Conservation (phyloP, 2,888 invertebrate genomes). For the Xanthorhoe spadicearia region DNA sequence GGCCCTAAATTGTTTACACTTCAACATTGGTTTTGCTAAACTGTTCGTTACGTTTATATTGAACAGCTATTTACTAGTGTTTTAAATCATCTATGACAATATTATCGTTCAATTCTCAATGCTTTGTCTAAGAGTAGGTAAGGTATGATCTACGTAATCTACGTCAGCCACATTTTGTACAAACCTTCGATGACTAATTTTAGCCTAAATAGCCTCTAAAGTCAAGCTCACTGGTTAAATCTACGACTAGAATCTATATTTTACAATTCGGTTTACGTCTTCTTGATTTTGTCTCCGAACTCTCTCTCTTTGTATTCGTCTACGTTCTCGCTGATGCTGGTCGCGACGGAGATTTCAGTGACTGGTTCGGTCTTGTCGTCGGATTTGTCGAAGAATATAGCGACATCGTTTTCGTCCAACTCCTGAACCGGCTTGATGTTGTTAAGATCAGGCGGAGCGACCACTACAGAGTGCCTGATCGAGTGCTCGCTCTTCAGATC, state of each 20-base stretch:
- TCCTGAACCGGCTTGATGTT: conserved; percentile 65
- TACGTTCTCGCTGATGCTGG: conserved; percentile 73
- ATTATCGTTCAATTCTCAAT: no score
- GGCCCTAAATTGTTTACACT: neutral
- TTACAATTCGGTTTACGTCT: conserved; percentile 51
- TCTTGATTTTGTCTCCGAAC: conserved; percentile 65
- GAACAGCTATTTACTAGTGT: no score
- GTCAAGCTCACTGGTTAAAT: conserved; percentile 49
- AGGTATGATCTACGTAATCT: no score
- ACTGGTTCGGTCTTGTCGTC: conserved; percentile 59
- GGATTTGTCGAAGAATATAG: conserved; percentile 79
- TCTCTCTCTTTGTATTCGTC: conserved; percentile 51
- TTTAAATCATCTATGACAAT: no score
- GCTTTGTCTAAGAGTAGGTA: no score
- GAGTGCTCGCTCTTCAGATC: conserved; percentile 77
- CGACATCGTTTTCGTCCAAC: conserved; percentile 84
- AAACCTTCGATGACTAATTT: neutral
- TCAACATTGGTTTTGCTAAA: neutral
- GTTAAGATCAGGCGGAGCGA: conserved; percentile 65
- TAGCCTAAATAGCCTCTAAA: conserved; percentile 2
- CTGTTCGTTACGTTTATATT: neutral
- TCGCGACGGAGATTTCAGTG: conserved; percentile 79
- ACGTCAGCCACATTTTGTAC: no score
- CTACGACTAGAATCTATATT: conserved; percentile 59
- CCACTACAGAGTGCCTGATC: conserved; percentile 70